phyloP scores from a whole-genome alignment of 1,140 invertebrate species.

The Hirudo medicinalis region DNA sequence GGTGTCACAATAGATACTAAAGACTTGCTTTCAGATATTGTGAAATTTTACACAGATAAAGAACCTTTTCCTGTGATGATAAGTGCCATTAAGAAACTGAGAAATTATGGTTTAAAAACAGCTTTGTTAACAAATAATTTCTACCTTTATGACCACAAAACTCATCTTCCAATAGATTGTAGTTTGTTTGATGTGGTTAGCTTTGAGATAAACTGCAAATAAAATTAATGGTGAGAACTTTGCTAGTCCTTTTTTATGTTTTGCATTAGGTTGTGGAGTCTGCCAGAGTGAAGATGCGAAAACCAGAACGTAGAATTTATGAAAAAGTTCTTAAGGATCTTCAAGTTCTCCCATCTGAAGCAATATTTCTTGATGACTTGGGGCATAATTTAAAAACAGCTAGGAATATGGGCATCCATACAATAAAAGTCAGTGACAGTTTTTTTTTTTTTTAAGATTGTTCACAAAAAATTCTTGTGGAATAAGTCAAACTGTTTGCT shows the following conservation, averaged over 20 bases:
- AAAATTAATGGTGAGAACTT: neutral
- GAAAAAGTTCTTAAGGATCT: conserved; percentile 31
- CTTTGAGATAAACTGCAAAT: neutral
- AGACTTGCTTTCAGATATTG: neutral
- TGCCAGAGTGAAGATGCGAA: conserved; percentile 34
- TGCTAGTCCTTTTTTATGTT: conserved; percentile 14
- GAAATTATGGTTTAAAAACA: conserved; percentile 37
- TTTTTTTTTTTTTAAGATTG: neutral
- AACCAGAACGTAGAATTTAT: conserved; percentile 39
- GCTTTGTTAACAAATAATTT: conserved; percentile 44
- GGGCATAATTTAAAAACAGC: conserved; percentile 40
- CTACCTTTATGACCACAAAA: conserved; percentile 25
- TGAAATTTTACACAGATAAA: neutral
- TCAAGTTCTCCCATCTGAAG: conserved; percentile 32
- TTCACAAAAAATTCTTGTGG: too few species aligned
- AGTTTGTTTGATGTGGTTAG: conserved; percentile 36
- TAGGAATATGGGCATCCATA: conserved; percentile 35
- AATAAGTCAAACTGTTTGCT: too few species aligned
- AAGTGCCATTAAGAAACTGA: conserved; percentile 35
- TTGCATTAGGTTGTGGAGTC: conserved; percentile 38
- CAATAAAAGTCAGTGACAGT: conserved; percentile 36
- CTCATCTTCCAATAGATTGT: conserved; percentile 28
- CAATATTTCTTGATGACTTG: conserved; percentile 41
- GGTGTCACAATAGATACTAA: neutral
- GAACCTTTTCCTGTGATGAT: conserved; percentile 35